Evolutionary conservation across 2,113 vertebrate genomes (phyloP).

Genomic region (Dascyllus trimaculatus): DNA sequence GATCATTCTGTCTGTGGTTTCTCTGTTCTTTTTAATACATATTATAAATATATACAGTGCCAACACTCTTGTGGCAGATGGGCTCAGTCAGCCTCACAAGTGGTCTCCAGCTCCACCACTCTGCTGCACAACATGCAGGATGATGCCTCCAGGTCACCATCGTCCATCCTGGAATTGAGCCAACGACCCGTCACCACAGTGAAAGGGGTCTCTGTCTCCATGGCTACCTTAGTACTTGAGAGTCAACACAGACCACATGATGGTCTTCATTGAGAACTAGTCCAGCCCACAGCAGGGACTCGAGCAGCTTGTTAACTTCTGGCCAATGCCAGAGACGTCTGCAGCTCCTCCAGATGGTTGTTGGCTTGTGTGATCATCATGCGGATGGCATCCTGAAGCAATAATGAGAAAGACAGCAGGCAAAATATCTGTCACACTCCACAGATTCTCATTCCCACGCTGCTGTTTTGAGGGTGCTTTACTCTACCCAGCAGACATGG

Average conservation of each 20-base stretch:
- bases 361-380: slow-evolving; percentile 97
- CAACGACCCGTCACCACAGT: not conserved
- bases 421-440: no score
- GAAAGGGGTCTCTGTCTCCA: not conserved
- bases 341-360: slow-evolving; percentile 91
- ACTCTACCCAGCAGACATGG: no score
- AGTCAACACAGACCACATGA: not conserved
- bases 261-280: not conserved
- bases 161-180: not conserved
- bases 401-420: not conserved
- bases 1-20: not conserved
- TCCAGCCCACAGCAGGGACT: not conserved
- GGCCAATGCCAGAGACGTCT: slow-evolving; percentile 88
- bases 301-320: slow-evolving; percentile 60
- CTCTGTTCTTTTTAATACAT: slow-evolving; percentile 15
- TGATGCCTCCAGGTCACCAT: not conserved
- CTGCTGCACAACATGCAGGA: not conserved
- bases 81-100: no score
- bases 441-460: no score
- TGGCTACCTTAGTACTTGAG: not conserved
- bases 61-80: not conserved
- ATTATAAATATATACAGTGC: not conserved
- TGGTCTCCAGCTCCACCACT: not conserved
- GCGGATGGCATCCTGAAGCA: slow-evolving; percentile 87
- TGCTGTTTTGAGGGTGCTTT: no score